Conservation (phyloP, 2,797 vertebrate species). For the Chelmon rostratus region DNA sequence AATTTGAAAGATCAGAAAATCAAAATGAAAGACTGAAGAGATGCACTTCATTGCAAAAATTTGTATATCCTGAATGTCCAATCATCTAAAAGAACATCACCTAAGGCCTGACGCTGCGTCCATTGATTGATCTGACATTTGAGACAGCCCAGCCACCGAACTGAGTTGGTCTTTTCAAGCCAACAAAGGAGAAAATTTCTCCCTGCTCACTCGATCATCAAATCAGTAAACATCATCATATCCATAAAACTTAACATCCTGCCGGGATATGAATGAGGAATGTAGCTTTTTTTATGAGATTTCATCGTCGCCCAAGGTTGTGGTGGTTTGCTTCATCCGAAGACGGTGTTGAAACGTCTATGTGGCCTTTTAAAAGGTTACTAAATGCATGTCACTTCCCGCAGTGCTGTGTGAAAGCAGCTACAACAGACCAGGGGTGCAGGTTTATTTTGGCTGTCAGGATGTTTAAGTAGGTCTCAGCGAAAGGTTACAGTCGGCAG, state of each 20-base stretch:
- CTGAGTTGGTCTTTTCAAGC: background rate
- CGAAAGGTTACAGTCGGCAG: slow-evolving; percentile 60
- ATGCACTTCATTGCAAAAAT: slow-evolving; percentile 1
- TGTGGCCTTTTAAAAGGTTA: slow-evolving; percentile 54
- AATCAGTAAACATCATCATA: background rate
- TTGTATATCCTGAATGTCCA: background rate
- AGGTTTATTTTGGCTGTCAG: slow-evolving; percentile 55
- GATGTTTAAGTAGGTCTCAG: slow-evolving; percentile 62
- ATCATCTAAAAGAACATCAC: slow-evolving; percentile 9
- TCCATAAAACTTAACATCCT: background rate
- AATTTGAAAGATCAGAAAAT: slow-evolving; percentile 6
- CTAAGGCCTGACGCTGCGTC: slow-evolving; percentile 2
- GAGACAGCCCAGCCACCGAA: background rate
- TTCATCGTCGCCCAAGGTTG: background rate
- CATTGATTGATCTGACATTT: slow-evolving; percentile 27
- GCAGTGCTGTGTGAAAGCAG: slow-evolving; percentile 29
- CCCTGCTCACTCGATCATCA: background rate
- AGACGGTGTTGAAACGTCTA: slow-evolving; percentile 16
- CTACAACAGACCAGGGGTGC: slow-evolving; percentile 30
- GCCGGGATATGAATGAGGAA: background rate
- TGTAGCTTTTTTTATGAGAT: background rate
- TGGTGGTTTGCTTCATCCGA: slow-evolving; percentile 8
- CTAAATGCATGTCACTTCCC: slow-evolving; percentile 23
- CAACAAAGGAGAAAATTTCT: background rate
- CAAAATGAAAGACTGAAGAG: background rate